These are phyloP conservation scores for Phymastichus coffea DNA, from an alignment of 1,140 invertebrate species.

Conservation along the genomic window DNA sequence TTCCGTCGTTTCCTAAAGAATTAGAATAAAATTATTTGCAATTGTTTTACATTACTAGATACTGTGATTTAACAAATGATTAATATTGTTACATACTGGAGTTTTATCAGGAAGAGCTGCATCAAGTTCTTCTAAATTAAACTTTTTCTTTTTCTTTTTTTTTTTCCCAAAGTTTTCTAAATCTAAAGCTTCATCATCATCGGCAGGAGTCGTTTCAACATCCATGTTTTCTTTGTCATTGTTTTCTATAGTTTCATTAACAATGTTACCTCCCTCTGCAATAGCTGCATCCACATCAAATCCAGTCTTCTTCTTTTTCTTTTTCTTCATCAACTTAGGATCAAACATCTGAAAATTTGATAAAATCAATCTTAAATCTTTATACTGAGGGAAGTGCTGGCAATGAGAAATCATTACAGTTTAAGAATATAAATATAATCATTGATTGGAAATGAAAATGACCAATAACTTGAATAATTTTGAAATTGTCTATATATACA, in stretches of 20 bases:
- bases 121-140: constrained; percentile 79
- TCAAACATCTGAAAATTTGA: constrained; percentile 79
- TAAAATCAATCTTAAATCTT: too few relatives aligned
- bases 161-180: constrained; percentile 81
- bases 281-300: constrained; percentile 87
- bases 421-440: too few relatives aligned
- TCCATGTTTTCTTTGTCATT: constrained; percentile 61
- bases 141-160: constrained; percentile 85
- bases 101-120: constrained; percentile 69
- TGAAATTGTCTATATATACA: too few relatives aligned
- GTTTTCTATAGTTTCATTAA: constrained; percentile 46
- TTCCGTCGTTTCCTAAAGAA: constrained; percentile 57
- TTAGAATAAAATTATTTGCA: too few relatives aligned
- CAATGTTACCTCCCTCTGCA: constrained; percentile 58
- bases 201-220: constrained; percentile 56
- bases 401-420: too few relatives aligned
- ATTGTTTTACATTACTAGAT: too few relatives aligned
- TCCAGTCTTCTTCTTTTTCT: constrained; percentile 94
- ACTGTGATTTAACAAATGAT: too few relatives aligned
- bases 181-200: constrained; percentile 69
- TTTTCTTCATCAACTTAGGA: constrained; percentile 83
- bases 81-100: too few relatives aligned
- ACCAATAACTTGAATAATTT: too few relatives aligned
- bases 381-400: too few relatives aligned
- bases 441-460: too few relatives aligned